Evolutionary conservation across 2,888 invertebrate species (phyloP).

Genomic region (Tryphoninae sp.): DNA sequence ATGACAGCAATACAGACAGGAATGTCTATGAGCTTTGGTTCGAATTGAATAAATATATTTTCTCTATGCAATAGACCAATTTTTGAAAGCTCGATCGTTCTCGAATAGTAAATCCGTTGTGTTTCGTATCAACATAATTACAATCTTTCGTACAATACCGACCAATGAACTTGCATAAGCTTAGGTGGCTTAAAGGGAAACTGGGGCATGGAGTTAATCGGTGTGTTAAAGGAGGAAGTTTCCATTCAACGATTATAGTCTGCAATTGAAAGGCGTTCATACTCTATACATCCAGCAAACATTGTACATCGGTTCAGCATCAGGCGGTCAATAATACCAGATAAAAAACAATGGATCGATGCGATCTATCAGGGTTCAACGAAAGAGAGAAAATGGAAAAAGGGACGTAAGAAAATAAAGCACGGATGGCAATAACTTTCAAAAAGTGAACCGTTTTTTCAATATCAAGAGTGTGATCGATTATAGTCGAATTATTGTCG

Average conservation of each 20-base stretch:
- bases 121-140: not conserved
- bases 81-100: not conserved
- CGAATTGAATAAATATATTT: too few species aligned
- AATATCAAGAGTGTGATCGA: too few species aligned
- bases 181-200: not conserved
- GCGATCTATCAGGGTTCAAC: not conserved
- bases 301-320: not conserved
- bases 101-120: conserved; percentile 3
- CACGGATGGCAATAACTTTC: too few species aligned
- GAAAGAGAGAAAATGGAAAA: not conserved
- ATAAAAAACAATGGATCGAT: not conserved
- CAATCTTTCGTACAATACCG: conserved; percentile 3
- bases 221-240: not conserved
- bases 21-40: too few species aligned
- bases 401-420: not conserved
- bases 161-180: conserved; percentile 2
- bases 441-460: too few species aligned
- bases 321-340: not conserved
- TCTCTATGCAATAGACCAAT: too few species aligned
- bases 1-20: too few species aligned
- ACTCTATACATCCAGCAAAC: not conserved
- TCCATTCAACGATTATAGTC: not conserved
- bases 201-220: conserved; percentile 13
- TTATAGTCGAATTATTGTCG: not conserved
- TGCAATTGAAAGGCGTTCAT: not conserved